Conservation (phyloP, 2,888 invertebrate genomes). For the Gonocerus acuteangulatus region DNA sequence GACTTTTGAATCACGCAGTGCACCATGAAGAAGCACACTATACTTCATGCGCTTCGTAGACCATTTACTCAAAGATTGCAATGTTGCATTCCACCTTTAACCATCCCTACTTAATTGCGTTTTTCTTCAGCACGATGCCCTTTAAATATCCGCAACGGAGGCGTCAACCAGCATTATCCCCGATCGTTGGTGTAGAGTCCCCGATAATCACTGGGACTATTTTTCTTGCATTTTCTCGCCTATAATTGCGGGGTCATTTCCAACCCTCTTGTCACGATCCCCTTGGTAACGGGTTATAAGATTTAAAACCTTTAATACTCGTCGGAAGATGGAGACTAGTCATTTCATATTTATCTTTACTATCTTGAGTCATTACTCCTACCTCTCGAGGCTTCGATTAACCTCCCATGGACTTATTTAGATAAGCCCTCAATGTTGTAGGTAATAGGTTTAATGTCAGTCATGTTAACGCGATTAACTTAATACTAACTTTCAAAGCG, state of each 20-base stretch:
- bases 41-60: no score
- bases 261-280: neutral
- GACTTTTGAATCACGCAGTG: no score
- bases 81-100: no score
- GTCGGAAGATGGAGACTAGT: neutral
- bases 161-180: constrained; percentile 14
- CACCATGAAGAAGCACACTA: no score
- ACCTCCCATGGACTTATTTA: neutral
- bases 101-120: no score
- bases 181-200: no score
- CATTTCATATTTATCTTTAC: constrained; percentile 16
- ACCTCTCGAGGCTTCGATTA: neutral
- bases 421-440: neutral
- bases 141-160: constrained; percentile 9
- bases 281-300: neutral
- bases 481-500: no score
- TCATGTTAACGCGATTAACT: no score
- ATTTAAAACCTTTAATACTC: neutral
- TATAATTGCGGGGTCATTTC: constrained; percentile 16
- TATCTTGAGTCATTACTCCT: constrained; percentile 6
- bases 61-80: no score
- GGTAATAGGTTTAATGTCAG: no score
- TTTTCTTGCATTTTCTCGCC: constrained; percentile 10
- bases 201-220: neutral
- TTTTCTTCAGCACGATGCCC: neutral